Base-by-base conservation (phyloP, 2,113 vertebrate species). In the Dolichotis patagonum region DNA sequence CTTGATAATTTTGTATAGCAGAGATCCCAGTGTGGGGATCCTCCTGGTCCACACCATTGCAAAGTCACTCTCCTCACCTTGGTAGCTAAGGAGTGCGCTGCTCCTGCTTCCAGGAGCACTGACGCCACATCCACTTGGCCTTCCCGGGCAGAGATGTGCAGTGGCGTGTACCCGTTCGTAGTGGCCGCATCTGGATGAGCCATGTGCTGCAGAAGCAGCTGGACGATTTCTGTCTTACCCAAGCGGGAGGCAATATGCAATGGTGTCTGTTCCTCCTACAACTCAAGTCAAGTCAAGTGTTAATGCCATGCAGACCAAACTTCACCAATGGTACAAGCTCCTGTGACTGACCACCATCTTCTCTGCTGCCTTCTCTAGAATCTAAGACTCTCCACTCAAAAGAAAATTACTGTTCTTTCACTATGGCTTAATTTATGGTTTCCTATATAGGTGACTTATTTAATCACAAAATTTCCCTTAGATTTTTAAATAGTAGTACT, bases 151-250 rank as follows among this genome's bases (percentile, higher is more conserved):
- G 99, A 99, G 98, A 99, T 99, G 97, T 99, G 99, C 52, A 99
- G 98, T 0, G 99, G 99, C 0, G 99, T 99, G 98, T 99, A 99
- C 16, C 99, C 99, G 0, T 99, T 99, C 38, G 99, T 99, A 0
- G 99, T 99, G 75, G 99, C 99, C 0, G 99, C 99, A 8, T 99
- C 99, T 0, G 99, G 99, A 78, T 99, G 99, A 30, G 99, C 99
- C 99, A 99, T 99, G 95, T 99, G 99, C 95, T 99, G 99, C 10
- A 99, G 98, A 77, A 99, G 98, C 71, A 99, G 98, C 94, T 99
- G 99, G 62, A 99, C 99, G 0, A 99, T 99, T 98, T 99, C 99
- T 0, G 99, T 99, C 98, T 99, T 99, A 2, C 99, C 99, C 98
- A 99, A 97, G 80, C 99, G 99, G 46, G 99, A 99, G 1, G 99